Evolutionary conservation across 2,888 invertebrate species (phyloP), one percentile per base, ranked within the genome.

Genomic region (Philhelius pedissequus): DNA sequence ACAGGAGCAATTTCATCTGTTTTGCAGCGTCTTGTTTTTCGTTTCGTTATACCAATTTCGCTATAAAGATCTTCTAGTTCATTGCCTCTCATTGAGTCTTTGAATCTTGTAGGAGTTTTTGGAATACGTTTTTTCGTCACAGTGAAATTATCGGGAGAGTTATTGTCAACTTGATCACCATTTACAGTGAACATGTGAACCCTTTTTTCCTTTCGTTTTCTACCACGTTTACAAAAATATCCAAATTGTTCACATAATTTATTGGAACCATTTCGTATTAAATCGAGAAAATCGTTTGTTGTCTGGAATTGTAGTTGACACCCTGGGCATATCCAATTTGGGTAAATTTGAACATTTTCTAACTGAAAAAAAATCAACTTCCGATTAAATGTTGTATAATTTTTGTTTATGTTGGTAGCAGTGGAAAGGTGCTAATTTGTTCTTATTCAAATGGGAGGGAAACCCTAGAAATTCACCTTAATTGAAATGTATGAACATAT

Each of bases 291-390:
- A 88, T 95, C 94, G 73, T 94, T 94, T 22, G 95, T 95, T 50
- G 95, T 94, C 90, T 96, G 95, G 87, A 96, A 89, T 89, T 96
- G 95, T 76, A 96, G 94, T 82, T 94, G 94, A 88, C 96, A 96
- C 45, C 95, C 95, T 8, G 95, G 95, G 89, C 96, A 96, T 87
- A 96, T 94, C 20, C 94, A 94, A 68, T 94, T 93, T 2, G 96
- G 96, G 86, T 94, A 92, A 88, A 94, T 94, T 0, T 94, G 94
- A 92, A 96, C 95, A 89, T 95, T 93, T 68, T 92, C 91, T 30
- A 96, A 93, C 96, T 96, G 88, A 52, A 77, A 60, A 38, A 18
- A 50, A 18, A 1, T 8, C n/a, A 38, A n/a, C 18, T 35, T 70
- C 77, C 77, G 50, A 73, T 43, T 30, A 62, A 43, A 18, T 56